phyloP scores from a whole-genome alignment of 2,113 vertebrate genomes.

The Syngnathus floridae region DNA sequence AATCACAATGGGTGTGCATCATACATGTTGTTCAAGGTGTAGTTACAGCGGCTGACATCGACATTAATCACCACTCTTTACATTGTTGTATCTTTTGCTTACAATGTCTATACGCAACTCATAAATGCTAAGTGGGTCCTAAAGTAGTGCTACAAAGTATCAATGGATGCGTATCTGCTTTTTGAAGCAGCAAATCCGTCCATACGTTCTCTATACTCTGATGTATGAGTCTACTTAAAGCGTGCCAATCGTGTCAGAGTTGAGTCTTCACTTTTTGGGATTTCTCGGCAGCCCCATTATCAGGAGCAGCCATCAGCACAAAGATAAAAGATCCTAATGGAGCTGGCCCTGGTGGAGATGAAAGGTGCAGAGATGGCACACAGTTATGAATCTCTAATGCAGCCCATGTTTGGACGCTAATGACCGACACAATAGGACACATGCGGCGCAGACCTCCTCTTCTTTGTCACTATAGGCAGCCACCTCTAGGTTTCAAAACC shows the following conservation, averaged over 20 bases:
- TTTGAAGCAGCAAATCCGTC: slow-evolving; percentile 16
- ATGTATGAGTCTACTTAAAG: slow-evolving; percentile 41
- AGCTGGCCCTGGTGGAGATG: slow-evolving; percentile 70
- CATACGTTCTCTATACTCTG: slow-evolving; percentile 29
- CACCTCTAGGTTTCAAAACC: slow-evolving; percentile 41
- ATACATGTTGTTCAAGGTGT: background rate
- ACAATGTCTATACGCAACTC: slow-evolving; percentile 1
- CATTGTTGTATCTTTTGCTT: background rate
- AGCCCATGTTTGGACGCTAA: slow-evolving; percentile 63
- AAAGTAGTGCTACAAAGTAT: slow-evolving; percentile 6
- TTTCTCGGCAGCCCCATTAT: slow-evolving; percentile 70
- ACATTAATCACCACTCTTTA: slow-evolving; percentile 4
- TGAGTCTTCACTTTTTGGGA: slow-evolving; percentile 69
- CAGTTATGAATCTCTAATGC: slow-evolving; percentile 65
- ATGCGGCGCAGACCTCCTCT: slow-evolving; percentile 45
- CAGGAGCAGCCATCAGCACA: slow-evolving; percentile 70
- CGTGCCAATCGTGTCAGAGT: slow-evolving; percentile 55
- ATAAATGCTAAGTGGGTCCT: slow-evolving; percentile 11
- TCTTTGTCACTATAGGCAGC: slow-evolving; percentile 56
- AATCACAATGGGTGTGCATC: background rate
- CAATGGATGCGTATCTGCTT: slow-evolving; percentile 8
- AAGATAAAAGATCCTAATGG: slow-evolving; percentile 73
- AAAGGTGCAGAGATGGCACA: slow-evolving; percentile 68
- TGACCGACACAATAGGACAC: slow-evolving; percentile 53
- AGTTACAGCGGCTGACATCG: background rate